A percentile compares a stretch with the other conserved stretches of the same genome.
Conservation (phyloP, 2,888 invertebrate genomes). For the Pseudococcus viburni region DNA sequence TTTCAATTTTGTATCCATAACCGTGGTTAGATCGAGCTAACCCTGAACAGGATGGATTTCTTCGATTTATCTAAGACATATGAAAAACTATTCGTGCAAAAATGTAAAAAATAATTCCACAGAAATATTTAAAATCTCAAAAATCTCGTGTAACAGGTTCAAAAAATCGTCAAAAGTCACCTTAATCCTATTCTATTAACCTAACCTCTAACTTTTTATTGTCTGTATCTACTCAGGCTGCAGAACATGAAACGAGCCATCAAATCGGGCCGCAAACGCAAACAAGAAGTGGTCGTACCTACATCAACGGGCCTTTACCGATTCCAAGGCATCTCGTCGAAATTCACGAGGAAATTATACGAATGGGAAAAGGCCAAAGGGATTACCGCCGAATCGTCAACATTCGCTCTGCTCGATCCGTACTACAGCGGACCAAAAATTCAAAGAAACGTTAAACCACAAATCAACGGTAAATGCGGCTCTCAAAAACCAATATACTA, state of each 20-base stretch:
- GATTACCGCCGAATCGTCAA: constrained; percentile 87
- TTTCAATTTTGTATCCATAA: too few relatives aligned
- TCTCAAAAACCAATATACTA: not conserved
- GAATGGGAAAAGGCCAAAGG: constrained; percentile 94
- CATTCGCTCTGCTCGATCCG: constrained; percentile 83
- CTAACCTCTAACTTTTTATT: not conserved
- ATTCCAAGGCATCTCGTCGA: constrained; percentile 88
- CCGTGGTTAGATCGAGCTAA: too few relatives aligned
- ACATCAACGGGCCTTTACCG: constrained; percentile 87
- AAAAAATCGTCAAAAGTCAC: not conserved
- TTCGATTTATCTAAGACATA: too few relatives aligned
- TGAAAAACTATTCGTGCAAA: too few relatives aligned
- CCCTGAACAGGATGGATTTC: too few relatives aligned
- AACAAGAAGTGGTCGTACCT: constrained; percentile 84
- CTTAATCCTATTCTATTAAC: not conserved
- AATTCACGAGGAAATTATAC: constrained; percentile 90
- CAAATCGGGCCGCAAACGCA: constrained; percentile 72
- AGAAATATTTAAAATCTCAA: not conserved
- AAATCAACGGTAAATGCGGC: constrained; percentile 40
- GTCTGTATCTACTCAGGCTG: constrained; percentile 71
- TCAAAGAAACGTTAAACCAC: constrained; percentile 62
- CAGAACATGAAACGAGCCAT: constrained; percentile 76
- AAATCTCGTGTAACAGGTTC: too few relatives aligned
- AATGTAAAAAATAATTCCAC: not conserved
- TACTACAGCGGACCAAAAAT: constrained; percentile 72